Evolutionary conservation across 1,140 invertebrate species (phyloP).

Genomic region (Geopemphigus sp.): DNA sequence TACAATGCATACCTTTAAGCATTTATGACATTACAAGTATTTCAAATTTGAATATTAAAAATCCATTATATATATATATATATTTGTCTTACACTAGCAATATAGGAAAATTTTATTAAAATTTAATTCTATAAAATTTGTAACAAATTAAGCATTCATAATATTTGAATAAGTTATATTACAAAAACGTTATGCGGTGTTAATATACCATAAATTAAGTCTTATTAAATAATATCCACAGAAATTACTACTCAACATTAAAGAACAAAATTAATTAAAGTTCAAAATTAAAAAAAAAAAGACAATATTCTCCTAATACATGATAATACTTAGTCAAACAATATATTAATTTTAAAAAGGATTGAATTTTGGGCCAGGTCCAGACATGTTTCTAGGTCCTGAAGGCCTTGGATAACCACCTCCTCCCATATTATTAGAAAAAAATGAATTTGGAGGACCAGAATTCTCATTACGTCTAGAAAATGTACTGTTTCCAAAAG

Average conservation of each 20-base stretch:
- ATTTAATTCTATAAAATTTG: not conserved
- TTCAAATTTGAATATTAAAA: not conserved
- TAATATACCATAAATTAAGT: conserved; percentile 18
- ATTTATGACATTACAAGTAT: not conserved
- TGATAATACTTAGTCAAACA: conserved; percentile 44
- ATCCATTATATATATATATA: not conserved
- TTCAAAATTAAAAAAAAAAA: conserved; percentile 18
- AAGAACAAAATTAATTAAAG: not conserved
- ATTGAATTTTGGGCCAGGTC: conserved; percentile 40
- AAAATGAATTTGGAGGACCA: conserved; percentile 45
- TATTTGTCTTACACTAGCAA: not conserved
- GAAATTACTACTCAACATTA: not conserved
- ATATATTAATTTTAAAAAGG: conserved; percentile 36
- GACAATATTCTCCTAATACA: not conserved
- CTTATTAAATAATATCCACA: not conserved
- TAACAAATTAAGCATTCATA: conserved; percentile 1
- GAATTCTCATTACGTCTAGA: conserved; percentile 34
- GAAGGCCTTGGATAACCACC: conserved; percentile 41
- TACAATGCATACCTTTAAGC: not conserved
- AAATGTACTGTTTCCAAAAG: conserved; percentile 47
- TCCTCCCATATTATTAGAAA: conserved; percentile 42
- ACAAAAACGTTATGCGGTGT: conserved; percentile 9
- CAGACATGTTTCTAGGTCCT: conserved; percentile 45
- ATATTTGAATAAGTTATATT: conserved; percentile 14
- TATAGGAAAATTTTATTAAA: not conserved